Base-by-base conservation (phyloP, 2,113 vertebrate genomes). In the Odobenus rosmarus region DNA sequence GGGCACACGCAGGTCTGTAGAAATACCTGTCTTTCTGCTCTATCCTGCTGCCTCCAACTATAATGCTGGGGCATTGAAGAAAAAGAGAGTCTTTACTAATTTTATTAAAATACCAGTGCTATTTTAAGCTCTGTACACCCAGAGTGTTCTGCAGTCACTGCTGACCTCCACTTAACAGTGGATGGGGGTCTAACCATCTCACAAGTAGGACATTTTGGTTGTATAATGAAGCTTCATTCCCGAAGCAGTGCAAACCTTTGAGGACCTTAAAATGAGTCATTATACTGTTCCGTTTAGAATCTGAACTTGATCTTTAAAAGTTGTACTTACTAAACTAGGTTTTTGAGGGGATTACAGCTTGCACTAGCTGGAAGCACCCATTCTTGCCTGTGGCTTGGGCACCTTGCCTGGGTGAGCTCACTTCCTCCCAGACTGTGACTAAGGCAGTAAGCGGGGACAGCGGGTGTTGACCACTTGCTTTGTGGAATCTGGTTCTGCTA, bases 201-300 rank as follows among this genome's bases (percentile, higher is more conserved):
- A 28, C 46, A 97, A 88, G 15, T 55, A 74, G 91, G 71, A 76
- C 19, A 64, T 62, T 94, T 51, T 21, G 53, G 19, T 61, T 90
- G 93, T 76, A 39, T 85, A 85, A 90, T 24, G 49, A 51, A 95
- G 28, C 89, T 84, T 81, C 51, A 11, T 86, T 97, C 82, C 91
- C 51, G 64, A 53, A 93, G 82, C 64, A 14, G 1, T 11, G 9
- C 55, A 67, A 39, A 76, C 21, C 16, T 69, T 80, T 14, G 6
- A 76, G 42, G 74, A 10, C 76, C 82, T 93, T 84, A 71, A 71
- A 67, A 39, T 74, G 55, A 82, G 46, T 72, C 86, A 61, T 64
- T 64, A 15, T 28, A 93, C 55, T 71, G 62, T 33, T n/a, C 80
- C n/a, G 59, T 53, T 39, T 86, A 53, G 88, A 84, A 46, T 84